These are phyloP conservation scores for Platycheirus albimanus DNA, from an alignment of 2,888 invertebrate genomes.

Conservation along the genomic window DNA sequence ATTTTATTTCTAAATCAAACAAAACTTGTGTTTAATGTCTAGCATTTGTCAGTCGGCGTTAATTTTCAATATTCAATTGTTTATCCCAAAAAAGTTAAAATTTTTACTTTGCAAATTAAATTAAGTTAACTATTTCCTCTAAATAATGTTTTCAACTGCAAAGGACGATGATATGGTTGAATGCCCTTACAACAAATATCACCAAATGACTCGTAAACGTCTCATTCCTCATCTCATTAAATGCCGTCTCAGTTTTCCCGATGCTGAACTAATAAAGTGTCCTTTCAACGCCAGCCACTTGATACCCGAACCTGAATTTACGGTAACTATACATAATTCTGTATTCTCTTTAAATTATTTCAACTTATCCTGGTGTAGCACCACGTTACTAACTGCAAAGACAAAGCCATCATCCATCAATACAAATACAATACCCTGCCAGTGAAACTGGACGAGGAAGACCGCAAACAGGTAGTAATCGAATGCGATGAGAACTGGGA, in stretches of 20 bases:
- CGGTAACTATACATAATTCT: constrained; percentile 30
- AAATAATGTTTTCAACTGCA: constrained; percentile 35
- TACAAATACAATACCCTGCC: constrained; percentile 69
- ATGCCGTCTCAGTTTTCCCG: constrained; percentile 84
- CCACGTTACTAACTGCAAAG: constrained; percentile 76
- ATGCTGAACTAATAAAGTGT: constrained; percentile 83
- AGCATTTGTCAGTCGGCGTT: too few species aligned
- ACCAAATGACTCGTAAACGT: constrained; percentile 84
- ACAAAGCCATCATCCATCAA: constrained; percentile 75
- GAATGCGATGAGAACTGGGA: constrained; percentile 76
- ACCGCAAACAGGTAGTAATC: constrained; percentile 75
- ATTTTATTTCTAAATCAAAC: too few species aligned
- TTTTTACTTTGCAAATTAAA: too few species aligned
- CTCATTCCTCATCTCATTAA: constrained; percentile 85
- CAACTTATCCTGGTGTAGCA: constrained; percentile 59
- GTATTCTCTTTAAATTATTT: not conserved
- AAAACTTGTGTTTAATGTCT: too few species aligned
- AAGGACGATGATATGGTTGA: constrained; percentile 80
- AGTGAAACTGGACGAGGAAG: constrained; percentile 72
- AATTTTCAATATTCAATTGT: not conserved
- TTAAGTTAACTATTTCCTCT: too few species aligned
- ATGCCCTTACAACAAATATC: constrained; percentile 85
- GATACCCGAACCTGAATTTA: constrained; percentile 83
- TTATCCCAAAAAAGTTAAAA: too few species aligned
- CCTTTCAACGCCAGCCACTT: constrained; percentile 85